Evolutionary conservation across 2,113 vertebrate genomes (phyloP).

Genomic region (Thermophis baileyi): DNA sequence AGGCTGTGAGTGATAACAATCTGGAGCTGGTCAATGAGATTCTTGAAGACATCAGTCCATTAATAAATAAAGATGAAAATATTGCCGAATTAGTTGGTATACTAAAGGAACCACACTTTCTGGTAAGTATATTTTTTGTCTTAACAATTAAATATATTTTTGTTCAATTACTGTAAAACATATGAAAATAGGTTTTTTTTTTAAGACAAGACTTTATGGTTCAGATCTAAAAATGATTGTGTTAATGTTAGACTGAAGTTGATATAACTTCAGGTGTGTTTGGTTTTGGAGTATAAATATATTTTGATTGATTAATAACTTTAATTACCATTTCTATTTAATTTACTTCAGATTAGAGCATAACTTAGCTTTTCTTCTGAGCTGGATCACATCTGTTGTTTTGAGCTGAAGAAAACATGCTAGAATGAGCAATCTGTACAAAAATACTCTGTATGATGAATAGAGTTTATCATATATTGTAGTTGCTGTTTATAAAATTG

Average conservation of each 20-base stretch:
- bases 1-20: conserved; percentile 92
- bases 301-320: neutral
- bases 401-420: neutral
- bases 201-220: neutral
- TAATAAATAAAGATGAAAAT: conserved; percentile 78
- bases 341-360: neutral
- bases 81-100: conserved; percentile 85
- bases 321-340: neutral
- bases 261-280: neutral
- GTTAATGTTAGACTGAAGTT: neutral
- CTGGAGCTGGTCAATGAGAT: conserved; percentile 91
- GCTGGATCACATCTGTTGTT: neutral
- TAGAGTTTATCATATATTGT: neutral
- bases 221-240: neutral
- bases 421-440: neutral
- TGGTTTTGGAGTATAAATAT: neutral
- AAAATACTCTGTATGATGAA: neutral
- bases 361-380: neutral
- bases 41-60: conserved; percentile 85
- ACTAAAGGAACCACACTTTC: conserved; percentile 93
- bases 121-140: conserved; percentile 70
- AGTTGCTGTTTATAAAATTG: neutral
- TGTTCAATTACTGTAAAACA: neutral
- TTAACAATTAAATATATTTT: neutral
- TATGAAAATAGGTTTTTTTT: neutral